Percentiles rank a stretch among this genome's conserved stretches.
phyloP scores from a whole-genome alignment of 2,113 vertebrate species.

The Empidonax traillii region DNA sequence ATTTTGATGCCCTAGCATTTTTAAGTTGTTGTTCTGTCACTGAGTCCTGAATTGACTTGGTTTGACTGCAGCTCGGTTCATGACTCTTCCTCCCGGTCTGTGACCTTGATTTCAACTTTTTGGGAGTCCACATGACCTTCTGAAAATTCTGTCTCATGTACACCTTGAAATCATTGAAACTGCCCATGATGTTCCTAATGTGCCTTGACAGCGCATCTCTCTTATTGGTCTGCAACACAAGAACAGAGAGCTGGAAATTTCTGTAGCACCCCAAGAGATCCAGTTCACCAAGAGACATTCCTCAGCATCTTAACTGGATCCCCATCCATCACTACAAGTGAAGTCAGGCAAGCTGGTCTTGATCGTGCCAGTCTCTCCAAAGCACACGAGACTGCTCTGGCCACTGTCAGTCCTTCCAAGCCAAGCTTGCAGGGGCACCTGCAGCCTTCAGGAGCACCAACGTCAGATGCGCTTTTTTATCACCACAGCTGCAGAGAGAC shows the following conservation, averaged over 20 bases:
- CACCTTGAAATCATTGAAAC: slow-evolving; percentile 86
- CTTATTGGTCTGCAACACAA: slow-evolving; percentile 81
- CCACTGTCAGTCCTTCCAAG: no score
- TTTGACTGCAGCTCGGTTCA: background rate
- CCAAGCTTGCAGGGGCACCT: no score
- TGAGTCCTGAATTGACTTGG: slow-evolving; percentile 36
- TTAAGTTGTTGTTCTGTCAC: background rate
- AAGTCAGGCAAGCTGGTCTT: background rate
- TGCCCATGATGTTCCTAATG: slow-evolving; percentile 89
- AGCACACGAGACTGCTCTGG: no score
- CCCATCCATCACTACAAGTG: background rate
- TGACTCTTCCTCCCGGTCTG: slow-evolving; percentile 44
- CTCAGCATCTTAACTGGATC: background rate
- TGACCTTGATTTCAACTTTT: slow-evolving; percentile 68
- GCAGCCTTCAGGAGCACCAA: no score
- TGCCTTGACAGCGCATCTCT: slow-evolving; percentile 88
- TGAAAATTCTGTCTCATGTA: slow-evolving; percentile 42
- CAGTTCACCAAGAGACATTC: background rate
- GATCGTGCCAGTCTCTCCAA: no score
- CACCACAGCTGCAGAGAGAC: background rate
- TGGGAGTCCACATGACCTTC: slow-evolving; percentile 56
- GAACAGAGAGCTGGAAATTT: background rate
- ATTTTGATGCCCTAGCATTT: no score
- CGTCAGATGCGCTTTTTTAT: background rate
- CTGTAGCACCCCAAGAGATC: background rate